Base-by-base conservation (phyloP, 2,113 vertebrate species). In the Anguilla japonica region DNA sequence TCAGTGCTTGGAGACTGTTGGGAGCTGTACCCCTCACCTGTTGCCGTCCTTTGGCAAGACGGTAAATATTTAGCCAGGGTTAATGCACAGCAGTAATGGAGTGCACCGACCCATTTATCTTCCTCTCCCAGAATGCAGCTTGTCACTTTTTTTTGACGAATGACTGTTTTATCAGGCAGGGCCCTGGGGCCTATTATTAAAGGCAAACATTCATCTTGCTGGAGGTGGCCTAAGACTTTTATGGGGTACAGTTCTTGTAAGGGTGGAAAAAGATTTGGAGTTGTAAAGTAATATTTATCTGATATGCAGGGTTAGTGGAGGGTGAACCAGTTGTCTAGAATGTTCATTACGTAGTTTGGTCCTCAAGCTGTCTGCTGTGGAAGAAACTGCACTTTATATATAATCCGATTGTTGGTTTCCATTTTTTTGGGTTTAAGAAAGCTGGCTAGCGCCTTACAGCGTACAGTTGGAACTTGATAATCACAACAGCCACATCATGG, bases 51-150 rank as follows among this genome's bases (percentile, higher is more conserved):
- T 87, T 87, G 89, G 46, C 78, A 79, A 88, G 88, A 88, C 88
- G 89, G 90, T 90, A 91, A 91, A 91, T 91, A 90, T 91, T 92
- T 92, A 91, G 89, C 86, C 83, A 89, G 80, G 46, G 56, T 84
- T 90, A 90, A 88, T 92, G 89, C 85, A 89, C 83, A 29, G 53
- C 87, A 84, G 82, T 63, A 86, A 79, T 83, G 29, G 88, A 87
- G 82, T 89, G 82, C 86, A 89, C 83, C 18, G 82, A 71, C 88
- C 84, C 89, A 87, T 90, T 87, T 89, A 83, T 90, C 89, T 89
- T 67, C 9, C 63, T 85, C 87, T 89, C 88, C 84, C 86, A 82
- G 63, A 50, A 57, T 11, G 39, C 60, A 53, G 63, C 71, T 43
- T 80, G 40, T 83, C 79, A 41, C 34, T 79, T 63, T 79, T 83